Conservation (phyloP, 1,140 invertebrate genomes). For the Coptotermes formosanus region DNA sequence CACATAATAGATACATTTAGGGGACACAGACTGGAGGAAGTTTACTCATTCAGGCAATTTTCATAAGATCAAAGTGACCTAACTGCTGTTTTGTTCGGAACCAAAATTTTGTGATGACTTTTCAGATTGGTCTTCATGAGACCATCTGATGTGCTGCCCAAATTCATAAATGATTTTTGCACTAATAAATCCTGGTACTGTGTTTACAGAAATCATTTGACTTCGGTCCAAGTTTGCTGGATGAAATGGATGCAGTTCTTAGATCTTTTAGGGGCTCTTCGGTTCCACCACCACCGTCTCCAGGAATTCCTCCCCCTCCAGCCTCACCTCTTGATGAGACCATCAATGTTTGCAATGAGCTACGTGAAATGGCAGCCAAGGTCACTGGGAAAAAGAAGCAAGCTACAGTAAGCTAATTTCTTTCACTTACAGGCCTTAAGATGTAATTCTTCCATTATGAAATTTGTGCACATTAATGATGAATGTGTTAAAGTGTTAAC, state of each 20-base stretch:
- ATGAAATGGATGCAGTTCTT: slow-evolving; percentile 95
- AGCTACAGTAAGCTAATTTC: slow-evolving; percentile 57
- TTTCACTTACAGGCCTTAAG: no score
- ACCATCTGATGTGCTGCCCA: no score
- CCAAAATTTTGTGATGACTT: no score
- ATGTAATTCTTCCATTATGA: background rate
- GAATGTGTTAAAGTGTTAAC: background rate
- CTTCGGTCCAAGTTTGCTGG: slow-evolving; percentile 88
- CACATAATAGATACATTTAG: no score
- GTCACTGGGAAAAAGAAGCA: slow-evolving; percentile 68
- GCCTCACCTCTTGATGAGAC: slow-evolving; percentile 61
- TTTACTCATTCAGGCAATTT: no score
- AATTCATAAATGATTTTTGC: no score
- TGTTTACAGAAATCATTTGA: slow-evolving; percentile 71
- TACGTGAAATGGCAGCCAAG: slow-evolving; percentile 66
- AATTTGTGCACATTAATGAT: background rate
- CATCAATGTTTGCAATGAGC: slow-evolving; percentile 68
- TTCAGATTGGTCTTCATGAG: no score
- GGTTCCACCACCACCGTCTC: slow-evolving; percentile 43
- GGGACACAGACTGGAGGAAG: no score
- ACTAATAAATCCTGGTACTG: background rate
- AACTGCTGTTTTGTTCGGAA: no score
- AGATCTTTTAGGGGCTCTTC: slow-evolving; percentile 62
- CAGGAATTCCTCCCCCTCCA: slow-evolving; percentile 42
- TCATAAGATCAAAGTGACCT: no score